A percentile compares a stretch with the other conserved stretches of the same genome.
These are phyloP conservation scores for Ascidia mentula DNA, from an alignment of 23 tunicate genomes.

Conservation along the genomic window DNA sequence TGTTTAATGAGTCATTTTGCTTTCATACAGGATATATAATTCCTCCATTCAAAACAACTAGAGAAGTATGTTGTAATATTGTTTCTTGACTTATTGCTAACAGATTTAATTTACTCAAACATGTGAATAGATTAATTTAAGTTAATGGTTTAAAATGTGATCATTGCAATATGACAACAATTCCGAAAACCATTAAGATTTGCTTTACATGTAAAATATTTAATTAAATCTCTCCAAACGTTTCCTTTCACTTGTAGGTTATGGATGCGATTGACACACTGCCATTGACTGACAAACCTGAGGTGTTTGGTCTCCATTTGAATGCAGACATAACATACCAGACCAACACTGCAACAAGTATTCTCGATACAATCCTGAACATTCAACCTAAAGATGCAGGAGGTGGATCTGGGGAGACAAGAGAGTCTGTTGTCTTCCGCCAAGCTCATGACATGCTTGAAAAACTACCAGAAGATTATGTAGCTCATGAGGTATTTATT, in stretches of 20 bases:
- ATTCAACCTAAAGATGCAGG: slow-evolving; percentile 95
- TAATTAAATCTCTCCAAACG: no score
- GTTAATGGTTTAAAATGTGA: no score
- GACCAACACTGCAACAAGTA: slow-evolving; percentile 92
- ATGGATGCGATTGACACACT: slow-evolving; percentile 94
- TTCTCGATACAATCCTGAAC: slow-evolving; percentile 92
- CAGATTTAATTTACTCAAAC: no score
- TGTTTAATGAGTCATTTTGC: slow-evolving; percentile 73
- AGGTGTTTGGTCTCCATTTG: slow-evolving; percentile 92
- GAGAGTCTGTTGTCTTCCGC: slow-evolving; percentile 92
- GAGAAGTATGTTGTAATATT: no score
- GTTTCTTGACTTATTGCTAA: no score
- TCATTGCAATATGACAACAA: no score
- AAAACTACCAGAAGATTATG: slow-evolving; percentile 85
- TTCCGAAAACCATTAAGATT: no score
- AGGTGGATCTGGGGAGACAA: slow-evolving; percentile 94
- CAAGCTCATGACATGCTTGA: slow-evolving; percentile 94
- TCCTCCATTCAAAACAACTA: slow-evolving; percentile 74
- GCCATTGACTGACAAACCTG: slow-evolving; percentile 83
- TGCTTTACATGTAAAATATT: no score
- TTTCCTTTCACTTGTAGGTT: slow-evolving; percentile 33
- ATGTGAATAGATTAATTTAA: no score
- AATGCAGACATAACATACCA: slow-evolving; percentile 97
- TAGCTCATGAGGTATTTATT: slow-evolving; percentile 71
- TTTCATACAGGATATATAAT: slow-evolving; percentile 85